Evolutionary conservation across 2,113 vertebrate genomes (phyloP).

Genomic region (Equus przewalskii): DNA sequence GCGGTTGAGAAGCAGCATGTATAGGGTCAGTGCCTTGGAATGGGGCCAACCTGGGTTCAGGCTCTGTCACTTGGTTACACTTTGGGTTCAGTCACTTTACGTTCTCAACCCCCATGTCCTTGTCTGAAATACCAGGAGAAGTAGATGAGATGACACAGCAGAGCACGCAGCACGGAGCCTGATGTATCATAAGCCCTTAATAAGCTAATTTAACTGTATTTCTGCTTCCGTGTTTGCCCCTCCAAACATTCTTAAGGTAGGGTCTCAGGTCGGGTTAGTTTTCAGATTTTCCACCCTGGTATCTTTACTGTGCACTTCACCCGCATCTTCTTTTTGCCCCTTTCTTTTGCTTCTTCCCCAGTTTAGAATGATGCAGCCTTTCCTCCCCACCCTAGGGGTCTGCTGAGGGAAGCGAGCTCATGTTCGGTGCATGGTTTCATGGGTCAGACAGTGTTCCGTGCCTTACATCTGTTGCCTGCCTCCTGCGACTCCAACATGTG

Average conservation of each 20-base stretch:
- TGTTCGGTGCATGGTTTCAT: fast-evolving
- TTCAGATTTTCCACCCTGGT: too few species aligned
- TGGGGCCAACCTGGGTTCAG: background rate
- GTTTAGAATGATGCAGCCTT: background rate
- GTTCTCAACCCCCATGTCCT: background rate
- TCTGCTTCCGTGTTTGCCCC: background rate
- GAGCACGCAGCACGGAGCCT: background rate
- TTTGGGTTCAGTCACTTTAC: background rate
- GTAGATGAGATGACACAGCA: background rate
- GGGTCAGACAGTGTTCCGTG: fast-evolving
- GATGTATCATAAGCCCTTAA: background rate
- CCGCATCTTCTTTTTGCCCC: background rate
- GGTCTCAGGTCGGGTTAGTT: background rate
- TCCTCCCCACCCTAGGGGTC: background rate
- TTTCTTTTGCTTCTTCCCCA: background rate
- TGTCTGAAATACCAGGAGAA: background rate
- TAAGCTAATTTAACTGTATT: too few species aligned
- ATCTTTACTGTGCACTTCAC: background rate
- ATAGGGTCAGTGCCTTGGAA: background rate
- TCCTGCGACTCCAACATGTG: background rate
- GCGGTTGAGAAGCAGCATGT: background rate
- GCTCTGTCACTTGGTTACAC: background rate
- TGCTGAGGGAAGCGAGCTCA: background rate
- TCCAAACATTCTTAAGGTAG: background rate
- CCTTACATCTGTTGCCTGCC: fast-evolving